Conservation (phyloP, 2,888 invertebrate genomes). For the Cephus spinipes region DNA sequence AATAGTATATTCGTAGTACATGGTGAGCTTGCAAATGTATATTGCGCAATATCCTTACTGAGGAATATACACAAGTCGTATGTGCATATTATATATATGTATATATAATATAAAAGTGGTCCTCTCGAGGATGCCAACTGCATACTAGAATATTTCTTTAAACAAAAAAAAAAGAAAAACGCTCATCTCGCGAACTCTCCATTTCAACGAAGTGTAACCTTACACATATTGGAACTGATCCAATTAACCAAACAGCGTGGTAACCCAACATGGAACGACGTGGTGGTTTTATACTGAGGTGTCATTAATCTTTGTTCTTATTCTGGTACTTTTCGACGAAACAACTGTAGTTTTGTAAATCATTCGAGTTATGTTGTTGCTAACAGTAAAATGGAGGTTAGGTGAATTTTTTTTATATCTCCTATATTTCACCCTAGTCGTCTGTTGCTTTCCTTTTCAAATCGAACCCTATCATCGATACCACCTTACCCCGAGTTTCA, state of each 20-base stretch:
- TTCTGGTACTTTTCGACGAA: neutral
- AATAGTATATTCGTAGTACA: neutral
- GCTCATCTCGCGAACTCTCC: neutral
- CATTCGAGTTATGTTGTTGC: neutral
- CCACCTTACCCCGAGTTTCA: neutral
- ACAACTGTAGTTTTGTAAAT: neutral
- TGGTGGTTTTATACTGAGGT: neutral
- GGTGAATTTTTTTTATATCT: neutral
- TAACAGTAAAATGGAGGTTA: neutral
- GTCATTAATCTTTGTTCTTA: neutral
- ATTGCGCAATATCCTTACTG: neutral
- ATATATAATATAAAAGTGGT: neutral
- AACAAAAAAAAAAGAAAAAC: neutral
- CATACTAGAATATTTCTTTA: neutral
- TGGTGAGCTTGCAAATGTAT: neutral
- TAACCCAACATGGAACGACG: neutral
- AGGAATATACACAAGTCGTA: neutral
- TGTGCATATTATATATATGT: too few species aligned
- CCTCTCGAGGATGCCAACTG: neutral
- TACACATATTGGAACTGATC: neutral
- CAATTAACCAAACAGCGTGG: neutral
- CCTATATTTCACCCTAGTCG: neutral
- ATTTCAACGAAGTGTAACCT: neutral
- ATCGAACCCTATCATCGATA: neutral
- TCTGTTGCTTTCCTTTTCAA: neutral